Percentiles rank a stretch among this genome's conserved stretches.
phyloP scores from a whole-genome alignment of 1,140 invertebrate species.

The Gonatopus flavifemur region DNA sequence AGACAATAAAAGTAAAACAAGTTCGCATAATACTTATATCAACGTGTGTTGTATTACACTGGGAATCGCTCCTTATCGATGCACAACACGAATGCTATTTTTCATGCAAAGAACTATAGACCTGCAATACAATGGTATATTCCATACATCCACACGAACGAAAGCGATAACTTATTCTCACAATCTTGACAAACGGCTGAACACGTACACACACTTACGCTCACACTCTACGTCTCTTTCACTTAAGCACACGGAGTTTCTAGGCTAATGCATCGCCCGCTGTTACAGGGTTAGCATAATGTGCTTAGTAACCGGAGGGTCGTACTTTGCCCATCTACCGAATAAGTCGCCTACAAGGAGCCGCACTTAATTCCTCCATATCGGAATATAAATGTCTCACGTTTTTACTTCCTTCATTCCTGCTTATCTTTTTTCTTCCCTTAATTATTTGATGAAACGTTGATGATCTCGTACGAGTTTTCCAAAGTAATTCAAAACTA shows the following conservation, averaged over 20 bases:
- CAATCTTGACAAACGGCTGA: slow-evolving; percentile 30
- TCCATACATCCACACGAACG: neutral
- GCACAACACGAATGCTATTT: too few relatives aligned
- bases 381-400: too few relatives aligned
- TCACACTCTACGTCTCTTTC: slow-evolving; percentile 20
- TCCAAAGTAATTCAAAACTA: too few relatives aligned
- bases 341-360: slow-evolving; percentile 14
- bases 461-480: too few relatives aligned
- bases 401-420: neutral
- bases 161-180: slow-evolving; percentile 21
- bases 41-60: too few relatives aligned
- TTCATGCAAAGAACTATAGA: too few relatives aligned
- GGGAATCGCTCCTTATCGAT: too few relatives aligned
- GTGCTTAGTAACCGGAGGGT: slow-evolving; percentile 17
- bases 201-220: too few relatives aligned
- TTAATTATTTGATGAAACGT: too few relatives aligned
- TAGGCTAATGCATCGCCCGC: slow-evolving; percentile 22
- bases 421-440: neutral
- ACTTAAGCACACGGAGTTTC: slow-evolving; percentile 11
- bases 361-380: slow-evolving; percentile 14
- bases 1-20: too few relatives aligned
- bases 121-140: too few relatives aligned
- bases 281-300: slow-evolving; percentile 30
- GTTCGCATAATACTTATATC: too few relatives aligned
- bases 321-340: slow-evolving; percentile 5